These are phyloP conservation scores for Luperina testacea DNA, from an alignment of 2,888 invertebrate species.

Conservation along the genomic window DNA sequence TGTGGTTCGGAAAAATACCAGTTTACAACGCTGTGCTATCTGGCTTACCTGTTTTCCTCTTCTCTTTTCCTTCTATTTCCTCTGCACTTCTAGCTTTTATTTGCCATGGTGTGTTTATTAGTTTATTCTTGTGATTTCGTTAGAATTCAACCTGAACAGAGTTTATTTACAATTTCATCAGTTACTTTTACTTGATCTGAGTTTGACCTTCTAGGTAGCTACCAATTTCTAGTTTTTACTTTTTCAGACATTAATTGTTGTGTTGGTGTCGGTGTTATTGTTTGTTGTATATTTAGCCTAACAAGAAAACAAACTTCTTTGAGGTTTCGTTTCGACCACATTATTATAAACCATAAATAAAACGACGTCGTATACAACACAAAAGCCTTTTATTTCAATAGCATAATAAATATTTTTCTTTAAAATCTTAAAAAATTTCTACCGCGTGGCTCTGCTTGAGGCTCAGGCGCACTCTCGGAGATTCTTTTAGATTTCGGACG, in stretches of 20 bases:
- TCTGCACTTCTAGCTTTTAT: not conserved
- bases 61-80: not conserved
- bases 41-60: not conserved
- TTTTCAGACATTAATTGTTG: not conserved
- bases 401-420: not conserved
- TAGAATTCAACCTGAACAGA: too few relatives aligned
- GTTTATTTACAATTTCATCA: too few relatives aligned
- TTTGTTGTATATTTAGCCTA: not conserved
- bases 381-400: not conserved
- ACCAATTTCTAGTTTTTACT: not conserved
- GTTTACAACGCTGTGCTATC: not conserved
- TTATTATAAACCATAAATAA: conserved; percentile 1
- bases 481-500: not conserved
- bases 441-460: not conserved
- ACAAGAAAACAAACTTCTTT: not conserved
- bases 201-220: not conserved
- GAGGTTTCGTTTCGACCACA: not conserved
- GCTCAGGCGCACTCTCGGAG: not conserved
- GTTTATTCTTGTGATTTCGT: not conserved
- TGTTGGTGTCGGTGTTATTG: not conserved
- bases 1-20: conserved; percentile 3
- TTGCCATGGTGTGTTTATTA: not conserved
- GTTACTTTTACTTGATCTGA: not conserved
- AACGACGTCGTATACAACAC: not conserved
- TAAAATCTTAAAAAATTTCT: not conserved